Evolutionary conservation across 2,113 vertebrate species (phyloP), one percentile per base, ranked within the genome.

Genomic region (Scytalopus superciliaris): DNA sequence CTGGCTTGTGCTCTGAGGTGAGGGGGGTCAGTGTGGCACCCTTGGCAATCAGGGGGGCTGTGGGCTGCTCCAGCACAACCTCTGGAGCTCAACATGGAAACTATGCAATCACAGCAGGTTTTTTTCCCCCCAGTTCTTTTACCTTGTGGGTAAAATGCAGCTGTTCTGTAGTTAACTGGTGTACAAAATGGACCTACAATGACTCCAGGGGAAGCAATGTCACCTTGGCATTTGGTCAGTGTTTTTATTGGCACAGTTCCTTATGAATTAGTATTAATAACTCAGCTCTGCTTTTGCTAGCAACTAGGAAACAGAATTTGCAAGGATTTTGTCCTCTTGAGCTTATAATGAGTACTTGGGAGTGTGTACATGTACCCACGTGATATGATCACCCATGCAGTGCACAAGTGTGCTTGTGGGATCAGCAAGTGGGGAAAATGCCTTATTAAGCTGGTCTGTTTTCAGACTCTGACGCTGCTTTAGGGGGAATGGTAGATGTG

Each of bases 331-430:
- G 15, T 44, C 50, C 5, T 62, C 50, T 76, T 53, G 68, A 77
- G 40, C 50, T 73, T 57, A 27, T 27, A 22, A 39, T 56, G 44
- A 90, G 24, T 44, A 13, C 39, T 60, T 1, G 2, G 40, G 57
- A 64, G 57, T 9, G 2, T 18, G 30, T 60, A 19, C 14, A 7
- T 17, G 7, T 31, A 37, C 21, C 50, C 28, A 52, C 0, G 3
- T 25, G 55, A 6, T 35, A 19, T 47, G 19, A 40, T 66, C 2
- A 2, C 23, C 23, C 2, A 1, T 35, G 27, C 22, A 6, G 24
- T 45, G 37, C 55, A 19, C 14, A 27, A 55, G 33, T 12, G 3
- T 53, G 37, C 56, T 73, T n/a, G 22, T 76, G 47, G 42, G 31
- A 39, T 73, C 37, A 73, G 53, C 45, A 77, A 44, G 50, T 31